These are phyloP conservation scores for Drosophila kuntzei DNA, from an alignment of 2,888 invertebrate genomes.

Conservation along the genomic window DNA sequence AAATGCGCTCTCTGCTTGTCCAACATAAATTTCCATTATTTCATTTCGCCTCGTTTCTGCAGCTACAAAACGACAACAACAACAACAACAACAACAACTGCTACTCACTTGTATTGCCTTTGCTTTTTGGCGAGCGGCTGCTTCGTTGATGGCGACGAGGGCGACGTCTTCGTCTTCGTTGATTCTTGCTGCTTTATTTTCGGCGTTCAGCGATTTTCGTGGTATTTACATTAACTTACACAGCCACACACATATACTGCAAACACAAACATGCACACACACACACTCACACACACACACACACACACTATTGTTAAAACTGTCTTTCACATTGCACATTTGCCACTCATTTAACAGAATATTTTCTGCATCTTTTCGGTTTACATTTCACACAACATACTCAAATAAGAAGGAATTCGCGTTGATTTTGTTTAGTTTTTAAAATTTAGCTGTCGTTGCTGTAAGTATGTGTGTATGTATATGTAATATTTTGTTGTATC, in stretches of 20 bases:
- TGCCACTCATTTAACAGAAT: conserved; percentile 16
- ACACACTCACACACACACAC: conserved; percentile 38
- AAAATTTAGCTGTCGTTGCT: conserved; percentile 29
- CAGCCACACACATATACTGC: conserved; percentile 20
- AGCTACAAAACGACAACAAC: conserved; percentile 38
- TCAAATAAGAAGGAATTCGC: conserved; percentile 19
- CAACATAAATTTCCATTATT: conserved; percentile 77
- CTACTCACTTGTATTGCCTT: conserved; percentile 60
- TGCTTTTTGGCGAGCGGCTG: conserved; percentile 61
- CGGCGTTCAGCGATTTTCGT: conserved; percentile 75
- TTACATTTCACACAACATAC: conserved; percentile 26
- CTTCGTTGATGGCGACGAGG: conserved; percentile 40
- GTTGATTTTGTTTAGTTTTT: conserved; percentile 41
- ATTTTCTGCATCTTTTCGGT: conserved; percentile 12
- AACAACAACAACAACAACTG: conserved; percentile 43
- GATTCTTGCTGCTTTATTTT: conserved; percentile 76
- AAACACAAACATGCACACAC: conserved; percentile 34
- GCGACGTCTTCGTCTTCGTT: conserved; percentile 61
- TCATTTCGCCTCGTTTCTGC: conserved; percentile 66
- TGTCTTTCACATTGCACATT: conserved; percentile 73
- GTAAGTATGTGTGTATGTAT: conserved; percentile 60
- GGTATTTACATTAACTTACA: conserved; percentile 72
- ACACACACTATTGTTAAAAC: conserved; percentile 37
- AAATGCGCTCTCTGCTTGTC: conserved; percentile 54
- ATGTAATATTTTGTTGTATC: conserved; percentile 78